Evolutionary conservation across 2,888 invertebrate genomes (phyloP), one percentile per base, ranked within the genome.

Genomic region (Platycheirus rosarum): DNA sequence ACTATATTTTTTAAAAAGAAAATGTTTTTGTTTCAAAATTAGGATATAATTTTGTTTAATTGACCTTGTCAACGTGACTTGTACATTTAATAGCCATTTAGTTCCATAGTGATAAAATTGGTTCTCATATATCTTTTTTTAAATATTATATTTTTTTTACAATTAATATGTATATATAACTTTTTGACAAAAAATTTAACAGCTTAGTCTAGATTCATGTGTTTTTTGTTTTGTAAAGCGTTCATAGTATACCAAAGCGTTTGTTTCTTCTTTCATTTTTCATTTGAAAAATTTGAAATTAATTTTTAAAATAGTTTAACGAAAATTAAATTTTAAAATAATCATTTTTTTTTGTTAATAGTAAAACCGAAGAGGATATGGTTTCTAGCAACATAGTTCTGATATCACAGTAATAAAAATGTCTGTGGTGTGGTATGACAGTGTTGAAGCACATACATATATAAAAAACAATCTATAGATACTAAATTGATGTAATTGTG

Each of bases 241-340:
- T 90, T 89, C 88, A 88, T 89, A 89, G 89, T 90, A 90, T 90
- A 90, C 90, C 90, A 90, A 90, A 90, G 91, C 90, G 89, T 87
- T 88, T 88, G 85, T 75, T 65, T 84, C 57, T 85, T 84, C 53
- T 75, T 84, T 84, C 80, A 13, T 5, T 57, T 62, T 62, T 48
- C 35, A 20, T 11, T 63, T 65, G 5, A 35, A 73, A 68, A 60
- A 60, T 53, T 60, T 7, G 53, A 80, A 57, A 62, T 71, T n/a
- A 53, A 53, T 13, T 60, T 32, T 42, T 2, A 13, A 1, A 35
- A 35, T 9, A 13, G 37, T 40, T 40, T 13, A 1, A 32, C 8
- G 8, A 32, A 32, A 32, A 8, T 32, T 32, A 7, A 7, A 32
- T 6, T 7, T 32, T 32, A 32, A 32, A 32, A 23, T 23, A 23